Evolutionary conservation across 1,140 invertebrate species (phyloP).

Genomic region (Cherax quadricarinatus): DNA sequence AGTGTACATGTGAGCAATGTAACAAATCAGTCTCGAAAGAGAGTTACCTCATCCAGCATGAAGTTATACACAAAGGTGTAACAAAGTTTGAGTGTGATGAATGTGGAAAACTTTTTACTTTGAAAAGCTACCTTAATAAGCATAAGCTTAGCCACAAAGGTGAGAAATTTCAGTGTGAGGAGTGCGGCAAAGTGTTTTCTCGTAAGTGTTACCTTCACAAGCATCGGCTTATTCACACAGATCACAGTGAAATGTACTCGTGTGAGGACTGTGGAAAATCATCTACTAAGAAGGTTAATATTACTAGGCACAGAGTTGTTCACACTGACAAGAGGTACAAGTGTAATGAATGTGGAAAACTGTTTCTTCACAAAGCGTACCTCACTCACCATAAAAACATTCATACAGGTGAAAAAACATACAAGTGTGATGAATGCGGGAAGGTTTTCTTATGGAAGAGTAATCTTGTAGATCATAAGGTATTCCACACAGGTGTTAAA

Average conservation of each 20-base stretch:
- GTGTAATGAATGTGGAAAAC: slow-evolving; percentile 6
- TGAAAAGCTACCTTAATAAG: slow-evolving; percentile 7
- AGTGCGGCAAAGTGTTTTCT: slow-evolving; percentile 20
- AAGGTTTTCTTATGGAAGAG: not conserved
- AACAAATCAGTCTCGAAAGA: not conserved
- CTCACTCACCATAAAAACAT: not conserved
- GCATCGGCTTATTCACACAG: slow-evolving; percentile 2
- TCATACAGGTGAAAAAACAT: slow-evolving; percentile 10
- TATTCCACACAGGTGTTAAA: not conserved
- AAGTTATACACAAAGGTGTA: not conserved
- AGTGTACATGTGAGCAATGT: slow-evolving; percentile 10
- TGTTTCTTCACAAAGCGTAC: not conserved
- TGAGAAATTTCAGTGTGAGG: slow-evolving; percentile 16
- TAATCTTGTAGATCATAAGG: not conserved
- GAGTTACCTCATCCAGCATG: not conserved
- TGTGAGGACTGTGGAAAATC: slow-evolving; percentile 8
- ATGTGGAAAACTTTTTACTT: slow-evolving; percentile 9
- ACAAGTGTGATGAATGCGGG: not conserved
- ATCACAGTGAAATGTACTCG: not conserved
- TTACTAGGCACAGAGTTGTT: not conserved
- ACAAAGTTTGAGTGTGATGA: slow-evolving; percentile 28
- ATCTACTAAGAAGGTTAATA: not conserved
- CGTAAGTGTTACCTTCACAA: not conserved
- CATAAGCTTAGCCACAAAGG: slow-evolving; percentile 13
- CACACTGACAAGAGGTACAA: slow-evolving; percentile 18